Conservation (phyloP, 2,888 invertebrate genomes). For the Macroteleia sp. region DNA sequence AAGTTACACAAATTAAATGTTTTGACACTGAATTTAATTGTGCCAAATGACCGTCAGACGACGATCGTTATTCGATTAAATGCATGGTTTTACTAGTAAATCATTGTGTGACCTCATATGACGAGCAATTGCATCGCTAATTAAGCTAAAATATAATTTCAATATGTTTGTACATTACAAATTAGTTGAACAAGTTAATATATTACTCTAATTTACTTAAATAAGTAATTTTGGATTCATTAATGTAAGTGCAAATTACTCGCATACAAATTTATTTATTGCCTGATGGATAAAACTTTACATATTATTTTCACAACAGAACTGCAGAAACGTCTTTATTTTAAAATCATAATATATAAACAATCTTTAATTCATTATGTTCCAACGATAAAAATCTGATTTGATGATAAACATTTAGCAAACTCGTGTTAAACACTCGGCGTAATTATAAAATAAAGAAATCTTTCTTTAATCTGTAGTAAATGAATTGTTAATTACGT, state of each 20-base stretch:
- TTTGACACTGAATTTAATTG: constrained; percentile 53
- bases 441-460: too few relatives aligned
- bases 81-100: constrained; percentile 30
- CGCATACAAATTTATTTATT: constrained; percentile 15
- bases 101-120: constrained; percentile 26
- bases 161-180: constrained; percentile 23
- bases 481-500: too few relatives aligned
- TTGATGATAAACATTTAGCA: too few relatives aligned
- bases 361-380: too few relatives aligned
- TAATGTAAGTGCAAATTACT: too few relatives aligned
- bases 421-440: too few relatives aligned
- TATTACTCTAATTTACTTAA: constrained; percentile 31
- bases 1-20: constrained; percentile 41
- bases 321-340: too few relatives aligned
- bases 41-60: constrained; percentile 32
- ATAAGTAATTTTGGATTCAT: constrained; percentile 11
- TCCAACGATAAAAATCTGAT: too few relatives aligned
- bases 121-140: constrained; percentile 28
- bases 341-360: too few relatives aligned
- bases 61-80: constrained; percentile 27
- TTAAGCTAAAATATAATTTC: constrained; percentile 43
- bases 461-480: too few relatives aligned
- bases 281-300: not conserved
- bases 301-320: too few relatives aligned
- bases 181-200: constrained; percentile 34